A percentile compares a stretch with the other conserved stretches of the same genome.
phyloP scores from a whole-genome alignment of 2,888 invertebrate genomes.

The Dascillus cervinus region DNA sequence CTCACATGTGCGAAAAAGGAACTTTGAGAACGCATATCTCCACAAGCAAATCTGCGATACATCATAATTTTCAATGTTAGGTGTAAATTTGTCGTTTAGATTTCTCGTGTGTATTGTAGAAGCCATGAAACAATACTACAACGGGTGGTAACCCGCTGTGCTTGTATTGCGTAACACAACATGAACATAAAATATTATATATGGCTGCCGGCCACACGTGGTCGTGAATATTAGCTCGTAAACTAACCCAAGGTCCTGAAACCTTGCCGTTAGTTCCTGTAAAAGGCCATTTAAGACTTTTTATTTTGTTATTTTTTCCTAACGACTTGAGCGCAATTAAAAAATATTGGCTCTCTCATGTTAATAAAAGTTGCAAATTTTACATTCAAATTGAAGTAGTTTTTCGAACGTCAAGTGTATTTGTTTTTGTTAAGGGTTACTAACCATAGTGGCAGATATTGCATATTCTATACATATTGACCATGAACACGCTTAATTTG shows the following conservation, averaged over 20 bases:
- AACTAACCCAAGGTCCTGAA: constrained; percentile 5
- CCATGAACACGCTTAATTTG: constrained; percentile 14
- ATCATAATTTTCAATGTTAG: constrained; percentile 4
- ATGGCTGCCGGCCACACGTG: constrained; percentile 2
- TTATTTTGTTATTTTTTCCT: too few relatives aligned
- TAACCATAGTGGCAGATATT: constrained; percentile 9
- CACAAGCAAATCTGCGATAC: too few relatives aligned
- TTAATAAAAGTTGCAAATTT: too few relatives aligned
- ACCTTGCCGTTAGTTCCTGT: too few relatives aligned
- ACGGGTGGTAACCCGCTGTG: constrained; percentile 4
- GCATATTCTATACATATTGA: constrained; percentile 10
- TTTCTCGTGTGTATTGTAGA: constrained; percentile 7
- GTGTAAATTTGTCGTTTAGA: constrained; percentile 6
- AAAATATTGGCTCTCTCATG: too few relatives aligned
- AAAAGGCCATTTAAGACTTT: too few relatives aligned
- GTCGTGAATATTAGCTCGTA: constrained; percentile 6
- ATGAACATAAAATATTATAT: constrained; percentile 7
- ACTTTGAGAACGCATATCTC: too few relatives aligned
- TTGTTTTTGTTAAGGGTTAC: constrained; percentile 7
- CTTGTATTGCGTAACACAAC: constrained; percentile 9
- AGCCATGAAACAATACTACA: constrained; percentile 10
- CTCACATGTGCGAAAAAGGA: too few relatives aligned
- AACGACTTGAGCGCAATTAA: too few relatives aligned
- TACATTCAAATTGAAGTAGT: too few relatives aligned
- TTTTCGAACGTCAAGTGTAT: too few relatives aligned